A percentile compares a stretch with the other conserved stretches of the same genome.
Evolutionary conservation across 1,140 invertebrate genomes (phyloP).

Genomic region (Zaprionus taronus): DNA sequence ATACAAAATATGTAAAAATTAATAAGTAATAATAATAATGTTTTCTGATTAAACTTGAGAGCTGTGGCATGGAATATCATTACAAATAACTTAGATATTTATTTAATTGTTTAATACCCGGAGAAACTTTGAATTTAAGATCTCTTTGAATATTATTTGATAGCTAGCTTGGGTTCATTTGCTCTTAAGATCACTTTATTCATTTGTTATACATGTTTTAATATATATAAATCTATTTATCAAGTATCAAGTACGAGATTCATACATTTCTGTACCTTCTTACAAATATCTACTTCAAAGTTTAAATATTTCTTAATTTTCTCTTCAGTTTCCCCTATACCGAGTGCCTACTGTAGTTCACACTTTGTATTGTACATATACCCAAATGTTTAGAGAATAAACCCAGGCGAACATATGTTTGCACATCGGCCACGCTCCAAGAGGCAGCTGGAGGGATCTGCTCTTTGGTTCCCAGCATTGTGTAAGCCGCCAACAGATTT

Average conservation of each 20-base stretch:
- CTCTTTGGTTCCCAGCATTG: conserved; percentile 42
- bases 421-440: conserved; percentile 2
- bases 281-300: too few species aligned
- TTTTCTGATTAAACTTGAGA: neutral
- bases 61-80: neutral
- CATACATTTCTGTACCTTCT: too few species aligned
- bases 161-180: too few species aligned
- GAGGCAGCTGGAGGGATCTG: conserved; percentile 11
- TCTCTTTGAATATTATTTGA: too few species aligned
- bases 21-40: neutral
- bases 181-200: too few species aligned
- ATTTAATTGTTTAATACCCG: too few species aligned
- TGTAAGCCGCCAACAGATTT: conserved; percentile 72
- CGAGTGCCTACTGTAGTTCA: conserved; percentile 4
- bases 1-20: too few species aligned
- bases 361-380: neutral
- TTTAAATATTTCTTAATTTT: neutral
- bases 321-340: neutral
- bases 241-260: too few species aligned
- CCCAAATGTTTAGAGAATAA: neutral
- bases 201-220: too few species aligned
- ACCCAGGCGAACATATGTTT: neutral
- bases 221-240: too few species aligned
- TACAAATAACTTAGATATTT: neutral
- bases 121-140: too few species aligned